These are phyloP conservation scores for Montipora cactus DNA, from an alignment of 64 coral and sea anemone genomes.

Conservation along the genomic window DNA sequence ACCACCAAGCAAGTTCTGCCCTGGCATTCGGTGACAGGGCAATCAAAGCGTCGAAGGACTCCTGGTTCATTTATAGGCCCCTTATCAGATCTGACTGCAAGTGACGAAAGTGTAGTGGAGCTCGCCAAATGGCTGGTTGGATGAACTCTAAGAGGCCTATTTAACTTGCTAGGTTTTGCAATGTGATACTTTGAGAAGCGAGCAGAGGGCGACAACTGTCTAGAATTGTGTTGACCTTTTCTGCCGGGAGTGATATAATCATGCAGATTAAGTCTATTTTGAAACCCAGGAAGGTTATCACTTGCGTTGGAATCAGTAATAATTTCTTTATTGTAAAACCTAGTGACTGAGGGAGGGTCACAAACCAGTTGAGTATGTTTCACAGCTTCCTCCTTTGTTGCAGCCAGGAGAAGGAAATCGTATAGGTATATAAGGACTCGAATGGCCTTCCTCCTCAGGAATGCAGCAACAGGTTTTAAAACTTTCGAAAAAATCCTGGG, in stretches of 20 bases:
- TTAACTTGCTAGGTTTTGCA: neutral
- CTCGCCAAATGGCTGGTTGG: constrained; percentile 51
- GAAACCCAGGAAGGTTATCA: constrained; percentile 51
- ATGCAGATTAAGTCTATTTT: constrained; percentile 23
- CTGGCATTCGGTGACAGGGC: too few species aligned
- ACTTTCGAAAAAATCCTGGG: constrained; percentile 59
- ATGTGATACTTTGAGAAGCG: too few species aligned
- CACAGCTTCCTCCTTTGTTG: neutral
- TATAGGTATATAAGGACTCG: constrained; percentile 62
- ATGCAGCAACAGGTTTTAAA: constrained; percentile 47
- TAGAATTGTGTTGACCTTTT: constrained; percentile 18
- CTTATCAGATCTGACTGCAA: constrained; percentile 44
- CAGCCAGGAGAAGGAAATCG: constrained; percentile 39
- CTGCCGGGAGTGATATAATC: constrained; percentile 16
- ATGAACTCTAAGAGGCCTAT: constrained; percentile 34
- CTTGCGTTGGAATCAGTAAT: neutral
- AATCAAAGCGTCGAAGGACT: too few species aligned
- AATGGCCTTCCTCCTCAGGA: constrained; percentile 5
- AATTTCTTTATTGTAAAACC: constrained; percentile 62
- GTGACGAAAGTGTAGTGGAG: constrained; percentile 48
- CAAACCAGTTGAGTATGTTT: neutral
- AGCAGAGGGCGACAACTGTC: neutral
- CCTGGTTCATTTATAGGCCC: too few species aligned
- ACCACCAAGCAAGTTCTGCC: too few species aligned
- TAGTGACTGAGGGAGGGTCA: constrained; percentile 22